Conservation (phyloP, 2,113 vertebrate genomes). For the Apus apus region DNA sequence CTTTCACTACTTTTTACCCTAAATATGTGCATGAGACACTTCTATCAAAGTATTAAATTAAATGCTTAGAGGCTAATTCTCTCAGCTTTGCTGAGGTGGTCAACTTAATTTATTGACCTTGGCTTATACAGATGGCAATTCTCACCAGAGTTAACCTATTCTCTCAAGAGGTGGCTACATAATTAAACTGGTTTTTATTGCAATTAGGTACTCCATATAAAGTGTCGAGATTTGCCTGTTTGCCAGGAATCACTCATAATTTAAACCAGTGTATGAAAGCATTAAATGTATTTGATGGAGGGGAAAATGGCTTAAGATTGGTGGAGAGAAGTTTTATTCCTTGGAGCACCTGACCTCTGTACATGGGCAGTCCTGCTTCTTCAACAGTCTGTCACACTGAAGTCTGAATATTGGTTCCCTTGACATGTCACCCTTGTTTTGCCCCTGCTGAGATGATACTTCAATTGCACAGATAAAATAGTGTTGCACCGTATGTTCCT, state of each 20-base stretch:
- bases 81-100: neutral
- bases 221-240: neutral
- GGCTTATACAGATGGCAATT: neutral
- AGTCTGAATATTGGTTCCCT: neutral
- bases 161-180: neutral
- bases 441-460: neutral
- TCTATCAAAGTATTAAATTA: neutral
- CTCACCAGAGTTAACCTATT: neutral
- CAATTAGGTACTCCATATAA: neutral
- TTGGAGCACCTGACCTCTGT: neutral
- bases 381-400: neutral
- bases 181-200: conserved; percentile 25
- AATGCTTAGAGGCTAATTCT: neutral
- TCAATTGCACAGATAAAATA: neutral
- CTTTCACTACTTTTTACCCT: neutral
- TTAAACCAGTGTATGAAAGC: neutral
- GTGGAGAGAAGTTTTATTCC: neutral
- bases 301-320: neutral
- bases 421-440: fast-evolving
- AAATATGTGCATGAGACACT: neutral
- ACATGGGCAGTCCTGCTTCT: neutral
- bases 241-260: neutral
- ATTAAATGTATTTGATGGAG: neutral
- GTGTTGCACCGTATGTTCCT: neutral
- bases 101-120: neutral